These are phyloP conservation scores for Ictalurus furcatus DNA, from an alignment of 2,113 vertebrate species.

Conservation along the genomic window DNA sequence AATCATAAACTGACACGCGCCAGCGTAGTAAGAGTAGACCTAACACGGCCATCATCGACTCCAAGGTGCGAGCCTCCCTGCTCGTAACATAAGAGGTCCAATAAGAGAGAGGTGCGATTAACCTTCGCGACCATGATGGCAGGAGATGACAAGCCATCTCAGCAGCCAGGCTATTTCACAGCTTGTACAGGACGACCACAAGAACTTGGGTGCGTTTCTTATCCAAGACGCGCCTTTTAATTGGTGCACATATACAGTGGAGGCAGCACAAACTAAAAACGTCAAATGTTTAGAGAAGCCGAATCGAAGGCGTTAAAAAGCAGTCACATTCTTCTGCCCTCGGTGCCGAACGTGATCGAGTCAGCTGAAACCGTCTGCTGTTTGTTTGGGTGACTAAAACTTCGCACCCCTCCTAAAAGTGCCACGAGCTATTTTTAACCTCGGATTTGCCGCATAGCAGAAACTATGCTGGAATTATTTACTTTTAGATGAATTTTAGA, in stretches of 20 bases:
- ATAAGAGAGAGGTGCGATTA: slow-evolving; percentile 26
- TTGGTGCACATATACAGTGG: background rate
- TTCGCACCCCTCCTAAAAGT: background rate
- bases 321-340: slow-evolving; percentile 8
- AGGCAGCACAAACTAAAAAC: background rate
- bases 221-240: background rate
- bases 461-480: background rate
- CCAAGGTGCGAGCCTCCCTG: background rate
- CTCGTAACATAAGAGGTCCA: slow-evolving; percentile 25
- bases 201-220: slow-evolving; percentile 10
- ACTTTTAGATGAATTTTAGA: background rate
- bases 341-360: background rate
- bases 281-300: background rate
- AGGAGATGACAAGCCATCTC: slow-evolving; percentile 27
- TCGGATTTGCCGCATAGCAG: background rate
- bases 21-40: slow-evolving; percentile 63
- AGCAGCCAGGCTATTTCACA: background rate
- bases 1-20: slow-evolving; percentile 77
- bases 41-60: slow-evolving; percentile 49
- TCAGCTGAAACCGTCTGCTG: slow-evolving; percentile 14
- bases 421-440: slow-evolving; percentile 19
- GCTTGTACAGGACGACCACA: slow-evolving; percentile 22
- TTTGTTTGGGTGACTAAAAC: slow-evolving; percentile 15
- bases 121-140: slow-evolving; percentile 23
- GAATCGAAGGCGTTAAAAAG: background rate